Base-by-base conservation (phyloP, 2,888 invertebrate genomes). In the Agrochola litura region DNA sequence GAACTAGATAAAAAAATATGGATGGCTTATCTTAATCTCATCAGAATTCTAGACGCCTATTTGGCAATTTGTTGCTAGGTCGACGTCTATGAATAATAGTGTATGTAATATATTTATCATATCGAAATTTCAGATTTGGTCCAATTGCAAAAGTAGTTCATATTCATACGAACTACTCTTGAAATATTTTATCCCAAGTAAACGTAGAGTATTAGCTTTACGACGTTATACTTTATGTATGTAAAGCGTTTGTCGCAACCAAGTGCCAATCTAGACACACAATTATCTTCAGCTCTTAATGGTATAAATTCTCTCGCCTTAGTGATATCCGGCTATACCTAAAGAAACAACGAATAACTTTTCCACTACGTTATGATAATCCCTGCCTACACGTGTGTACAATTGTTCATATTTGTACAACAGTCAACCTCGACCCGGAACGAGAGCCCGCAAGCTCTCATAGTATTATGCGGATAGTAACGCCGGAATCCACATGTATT, bases 271-370 rank as follows among this genome's bases (percentile, higher is more conserved):
- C 22, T 77, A 66, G 19, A 37, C 30, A 41, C 56, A 64, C n/a
- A 16, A 70, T n/a, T 43, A 52, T 12, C 49, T 54, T 8, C 16
- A n/a, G 43, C 10, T 76, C 43, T 30, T 43, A 56, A 49, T 49
- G 6, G 19, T 56, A 56, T 72, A n/a, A n/a, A n/a, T 52, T 43
- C n/a, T 56, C n/a, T n/a, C 30, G 14, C 1, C n/a, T 63, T 71
- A 52, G 19, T 22, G 16, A 37, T 49, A 54, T 19, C 19, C 30
- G 9, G 10, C 8, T 43, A 30, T 30, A 30, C 30, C 30, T 30
- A 58, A 56, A 63, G 22, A 64, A 64, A 64, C 56, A 72, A 64
- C 43, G 6, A 43, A 58, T 19, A 80, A 58, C 8, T 58, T 73
- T 54, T 58, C 9, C 25, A 58, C 16, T 10, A 16, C 9, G 19